Base-by-base conservation (phyloP, 2,113 vertebrate species). In the Forbesichthys papilliferus region DNA sequence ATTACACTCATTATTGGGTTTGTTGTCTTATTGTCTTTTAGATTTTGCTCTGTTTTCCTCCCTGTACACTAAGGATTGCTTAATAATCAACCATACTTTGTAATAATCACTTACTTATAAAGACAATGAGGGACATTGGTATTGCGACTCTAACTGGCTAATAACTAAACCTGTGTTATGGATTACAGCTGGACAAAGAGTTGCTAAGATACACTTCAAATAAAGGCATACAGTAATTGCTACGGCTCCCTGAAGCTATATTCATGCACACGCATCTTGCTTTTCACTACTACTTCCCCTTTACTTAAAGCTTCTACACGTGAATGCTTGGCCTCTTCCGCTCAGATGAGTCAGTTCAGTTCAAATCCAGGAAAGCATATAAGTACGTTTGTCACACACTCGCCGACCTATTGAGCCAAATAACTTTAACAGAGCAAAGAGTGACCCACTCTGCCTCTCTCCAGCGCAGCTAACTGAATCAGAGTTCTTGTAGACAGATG, bases 401-500 rank as follows among this genome's bases (percentile, higher is more conserved):
- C 61, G 69, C 62, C 34, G 49, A 47, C 64, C 66, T 11, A 12
- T 12, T 62, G 68, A 60, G 36, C 27, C 61, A 67, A 69, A 69
- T 54, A 49, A 68, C 58, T 55, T 47, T 58, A 48, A 3, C 34
- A 49, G 46, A 11, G 46, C 66, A 36, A 63, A 53, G 8, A 53
- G 48, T 60, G 10, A 51, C 34, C 49, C 20, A 57, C 36, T 20
- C 18, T 64, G 54, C 47, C 18, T 51, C 64, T 42, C 61, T 11
- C 14, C 7, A 42, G 36, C 36, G 36, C 36, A 42, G 36, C 36
- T 42, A 42, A 42, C 36, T 42, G 36, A 56, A 46, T 52, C 61
- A 9, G 77, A 10, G 61, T 48, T 84, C 71, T 79, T 65, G 7
- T 6, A 83, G 82, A 86, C 87, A 91, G 84, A 91, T 89, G 87